phyloP scores from a whole-genome alignment of 2,113 vertebrate species.

The Saguinus imperator region DNA sequence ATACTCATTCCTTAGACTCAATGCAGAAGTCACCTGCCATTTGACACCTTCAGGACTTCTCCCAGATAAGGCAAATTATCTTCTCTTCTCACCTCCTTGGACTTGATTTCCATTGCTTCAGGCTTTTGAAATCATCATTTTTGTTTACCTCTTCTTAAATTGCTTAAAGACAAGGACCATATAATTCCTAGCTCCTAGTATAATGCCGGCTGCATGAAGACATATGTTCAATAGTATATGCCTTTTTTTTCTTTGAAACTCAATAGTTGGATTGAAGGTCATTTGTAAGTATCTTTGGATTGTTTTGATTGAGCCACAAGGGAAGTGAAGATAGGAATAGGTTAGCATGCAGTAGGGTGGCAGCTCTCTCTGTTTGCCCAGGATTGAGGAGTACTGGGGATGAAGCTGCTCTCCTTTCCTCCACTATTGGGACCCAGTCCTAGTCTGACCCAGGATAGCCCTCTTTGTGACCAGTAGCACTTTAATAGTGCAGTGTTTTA shows the following conservation, averaged over 20 bases:
- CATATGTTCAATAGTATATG: background rate
- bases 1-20: background rate
- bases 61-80: background rate
- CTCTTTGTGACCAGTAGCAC: background rate
- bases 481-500: background rate
- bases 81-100: background rate
- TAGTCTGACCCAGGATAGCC: background rate
- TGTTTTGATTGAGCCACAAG: background rate
- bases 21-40: background rate
- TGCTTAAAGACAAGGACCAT: background rate
- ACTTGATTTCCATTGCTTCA: background rate
- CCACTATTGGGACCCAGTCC: no score
- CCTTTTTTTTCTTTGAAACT: background rate
- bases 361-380: background rate
- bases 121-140: slow-evolving; percentile 22
- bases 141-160: background rate
- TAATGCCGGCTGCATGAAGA: background rate
- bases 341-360: background rate
- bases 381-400: background rate
- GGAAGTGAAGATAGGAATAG: background rate
- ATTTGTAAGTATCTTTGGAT: background rate
- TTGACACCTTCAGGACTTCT: background rate
- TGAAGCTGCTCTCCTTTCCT: background rate
- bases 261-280: background rate
- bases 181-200: background rate